Base-by-base conservation (phyloP, 2,113 vertebrate species). In the Pagrus major region DNA sequence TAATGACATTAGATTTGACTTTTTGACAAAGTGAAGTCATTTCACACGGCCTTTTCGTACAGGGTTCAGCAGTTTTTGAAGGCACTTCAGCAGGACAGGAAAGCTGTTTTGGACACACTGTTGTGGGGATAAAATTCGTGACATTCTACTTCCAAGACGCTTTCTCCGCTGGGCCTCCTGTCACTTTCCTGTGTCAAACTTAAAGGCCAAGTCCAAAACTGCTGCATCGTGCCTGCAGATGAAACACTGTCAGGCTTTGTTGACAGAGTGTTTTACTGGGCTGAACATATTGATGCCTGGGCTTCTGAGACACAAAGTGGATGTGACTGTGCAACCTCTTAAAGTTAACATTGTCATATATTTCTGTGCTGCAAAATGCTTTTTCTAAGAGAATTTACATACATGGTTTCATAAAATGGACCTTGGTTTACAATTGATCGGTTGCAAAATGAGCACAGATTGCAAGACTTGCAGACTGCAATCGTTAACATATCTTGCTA, bases 161-260 rank as follows among this genome's bases (percentile, higher is more conserved):
- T 65, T 42, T 66, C 60, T 76, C 83, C 59, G 6, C 76, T 73
- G 84, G 76, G 74, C 65, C 65, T 66, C 63, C 73, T 84, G 87
- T 91, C 86, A 89, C 74, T 86, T 83, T 79, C 56, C 47, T 3
- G 77, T 69, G 81, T 84, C 83, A 80, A 71, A 64, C 61, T 65
- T 77, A 76, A 89, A 88, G 81, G 84, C 84, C 81, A 83, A 59
- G 71, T 79, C 80, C 63, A 69, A 79, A 86, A 83, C 70, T 72
- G 60, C 71, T 74, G 76, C 67, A 65, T 46, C 6, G 64, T 10
- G 70, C 44, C 69, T 59, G 73, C 67, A 67, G 83, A 84, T 78
- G 47, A 88, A 80, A 81, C 79, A 59, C 67, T 85, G 84, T 73
- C 69, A 74, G 42, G 42, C 59, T 79, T 68, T 78, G 67, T 64